Evolutionary conservation across 2,888 invertebrate genomes (phyloP).

Genomic region (Drosophila nigricruria): DNA sequence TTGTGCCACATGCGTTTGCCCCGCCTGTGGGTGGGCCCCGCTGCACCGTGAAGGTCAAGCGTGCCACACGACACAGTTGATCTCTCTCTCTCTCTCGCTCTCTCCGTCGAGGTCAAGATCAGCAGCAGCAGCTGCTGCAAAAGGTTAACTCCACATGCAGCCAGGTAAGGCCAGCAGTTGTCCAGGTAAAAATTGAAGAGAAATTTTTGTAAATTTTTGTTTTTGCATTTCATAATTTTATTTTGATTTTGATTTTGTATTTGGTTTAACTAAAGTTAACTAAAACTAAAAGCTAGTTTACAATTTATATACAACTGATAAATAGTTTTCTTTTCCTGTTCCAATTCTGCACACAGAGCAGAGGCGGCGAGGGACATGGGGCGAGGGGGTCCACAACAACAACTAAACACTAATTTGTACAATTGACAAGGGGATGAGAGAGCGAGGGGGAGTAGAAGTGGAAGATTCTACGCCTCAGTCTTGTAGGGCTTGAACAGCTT

Average conservation of each 20-base stretch:
- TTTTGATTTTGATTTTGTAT: constrained; percentile 45
- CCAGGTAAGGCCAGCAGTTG: constrained; percentile 5
- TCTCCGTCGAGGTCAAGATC: constrained; percentile 19
- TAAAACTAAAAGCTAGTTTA: constrained; percentile 44
- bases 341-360: constrained; percentile 58
- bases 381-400: constrained; percentile 12
- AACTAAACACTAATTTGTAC: constrained; percentile 78
- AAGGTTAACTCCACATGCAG: constrained; percentile 8
- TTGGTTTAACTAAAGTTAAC: constrained; percentile 41
- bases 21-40: constrained; percentile 53
- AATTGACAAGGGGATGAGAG: constrained; percentile 45
- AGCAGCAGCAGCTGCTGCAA: constrained; percentile 11
- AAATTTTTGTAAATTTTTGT: neutral
- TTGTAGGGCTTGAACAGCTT: constrained; percentile 93
- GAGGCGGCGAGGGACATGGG: neutral
- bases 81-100: neutral
- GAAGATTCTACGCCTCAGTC: constrained; percentile 80
- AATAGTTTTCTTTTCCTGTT: constrained; percentile 37
- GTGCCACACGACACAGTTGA: constrained; percentile 24
- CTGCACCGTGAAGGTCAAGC: constrained; percentile 35
- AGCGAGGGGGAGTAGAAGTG: neutral
- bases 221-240: constrained; percentile 43
- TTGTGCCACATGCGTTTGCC: constrained; percentile 59
- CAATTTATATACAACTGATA: constrained; percentile 54
- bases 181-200: neutral